Evolutionary conservation across 2,113 vertebrate species (phyloP), one percentile per base, ranked within the genome.

Genomic region (Hemichromis elongatus): DNA sequence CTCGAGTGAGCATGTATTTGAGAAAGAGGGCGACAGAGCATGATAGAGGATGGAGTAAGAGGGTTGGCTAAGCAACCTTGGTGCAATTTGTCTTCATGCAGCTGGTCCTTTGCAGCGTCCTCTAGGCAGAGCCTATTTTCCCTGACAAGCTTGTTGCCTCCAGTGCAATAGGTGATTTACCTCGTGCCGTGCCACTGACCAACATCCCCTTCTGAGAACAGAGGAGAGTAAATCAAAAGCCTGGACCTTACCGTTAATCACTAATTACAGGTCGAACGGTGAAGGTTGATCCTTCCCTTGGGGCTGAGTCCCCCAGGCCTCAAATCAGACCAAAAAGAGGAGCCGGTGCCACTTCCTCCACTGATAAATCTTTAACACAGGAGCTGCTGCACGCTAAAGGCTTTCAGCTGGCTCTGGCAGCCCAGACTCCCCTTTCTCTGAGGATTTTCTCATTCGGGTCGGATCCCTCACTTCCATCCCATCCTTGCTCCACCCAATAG

Each of bases 101-200:
- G 73, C 56, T 11, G 5, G 40, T 77, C 81, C 61, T 84, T 92
- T n/a, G 70, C 83, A 63, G 35, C 79, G 26, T 86, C 92, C 86
- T 90, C 83, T 81, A 83, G 90, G 59, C 86, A 59, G 59, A 50
- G 45, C 77, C 93, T 89, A 79, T 89, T 94, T 89, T 89, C 85
- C 88, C 85, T 91, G 94, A 93, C 92, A 92, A 91, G 82, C 92
- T 85, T 89, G 92, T 92, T 90, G 88, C 92, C 88, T 92, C 88
- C 83, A 79, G 87, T 91, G 90, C 89, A 85, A 84, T 79, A 84
- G 92, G 86, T 93, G 88, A 94, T 95, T 95, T 94, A 94, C 84
- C 90, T 88, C 84, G 66, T 18, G 12, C 80, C 3, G 63, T 82
- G 86, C 87, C 89, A 86, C 89, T 70, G 89, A 86, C 88, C 89